Evolutionary conservation across 2,113 vertebrate species (phyloP).

Genomic region (Epinephelus moara): DNA sequence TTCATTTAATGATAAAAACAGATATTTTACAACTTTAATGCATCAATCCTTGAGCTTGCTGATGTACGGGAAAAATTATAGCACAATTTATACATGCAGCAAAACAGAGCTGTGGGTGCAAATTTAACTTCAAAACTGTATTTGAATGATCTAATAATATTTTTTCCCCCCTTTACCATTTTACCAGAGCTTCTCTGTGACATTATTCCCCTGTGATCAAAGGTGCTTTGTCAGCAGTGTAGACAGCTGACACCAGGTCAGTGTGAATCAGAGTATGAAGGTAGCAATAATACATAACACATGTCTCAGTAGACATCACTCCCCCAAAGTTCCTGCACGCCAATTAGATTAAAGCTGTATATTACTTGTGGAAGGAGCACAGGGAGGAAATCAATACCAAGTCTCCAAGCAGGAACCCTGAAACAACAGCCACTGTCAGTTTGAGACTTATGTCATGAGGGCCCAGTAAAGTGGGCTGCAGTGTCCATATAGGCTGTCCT

Average conservation of each 20-base stretch:
- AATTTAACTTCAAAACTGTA: neutral
- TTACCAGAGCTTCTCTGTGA: conserved; percentile 20
- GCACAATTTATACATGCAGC: neutral
- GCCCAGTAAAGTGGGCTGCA: conserved; percentile 40
- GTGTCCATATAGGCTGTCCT: conserved; percentile 39
- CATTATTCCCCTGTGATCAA: conserved; percentile 49
- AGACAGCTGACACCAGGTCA: conserved; percentile 71
- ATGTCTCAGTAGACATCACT: conserved; percentile 68
- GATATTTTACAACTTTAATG: neutral
- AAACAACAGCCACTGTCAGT: conserved; percentile 70
- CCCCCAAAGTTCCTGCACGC: conserved; percentile 61
- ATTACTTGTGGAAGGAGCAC: conserved; percentile 72
- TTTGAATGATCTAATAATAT: conserved; percentile 22
- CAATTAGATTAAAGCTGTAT: conserved; percentile 83
- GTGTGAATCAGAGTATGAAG: conserved; percentile 62
- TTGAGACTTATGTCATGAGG: conserved; percentile 61
- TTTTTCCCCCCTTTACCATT: neutral
- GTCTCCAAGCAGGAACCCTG: conserved; percentile 68
- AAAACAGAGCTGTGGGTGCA: neutral
- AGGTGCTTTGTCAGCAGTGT: conserved; percentile 73
- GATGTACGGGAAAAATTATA: neutral
- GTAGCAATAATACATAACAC: conserved; percentile 74
- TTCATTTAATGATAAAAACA: neutral
- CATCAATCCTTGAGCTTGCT: neutral
- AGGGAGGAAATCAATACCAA: conserved; percentile 74